Evolutionary conservation across 2,888 invertebrate species (phyloP), one percentile per base, ranked within the genome.

Genomic region (Tenthredo livida): DNA sequence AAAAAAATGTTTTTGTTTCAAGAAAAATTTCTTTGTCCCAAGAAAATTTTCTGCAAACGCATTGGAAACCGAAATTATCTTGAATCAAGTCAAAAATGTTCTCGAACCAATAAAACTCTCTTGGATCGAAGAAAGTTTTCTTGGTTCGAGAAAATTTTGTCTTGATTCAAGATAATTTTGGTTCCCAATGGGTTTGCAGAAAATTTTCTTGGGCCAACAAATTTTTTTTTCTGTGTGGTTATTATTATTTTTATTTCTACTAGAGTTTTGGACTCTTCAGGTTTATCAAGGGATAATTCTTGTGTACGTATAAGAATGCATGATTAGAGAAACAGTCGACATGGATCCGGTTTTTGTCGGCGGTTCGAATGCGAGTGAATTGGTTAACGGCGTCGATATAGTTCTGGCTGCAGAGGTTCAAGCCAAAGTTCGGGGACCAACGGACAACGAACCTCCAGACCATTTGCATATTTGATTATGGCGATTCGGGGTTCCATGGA

Each of bases 401-500:
- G 54, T 54, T 54, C 54, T 43, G 37, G 4, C 70, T 33, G 25
- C 75, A 47, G 75, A 50, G 12, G 75, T 10, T 75, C 12, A 25
- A 25, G 43, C 50, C 43, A 47, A 78, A 78, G n/a, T 78, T 78
- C 25, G 37, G 54, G 58, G n/a, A 43, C n/a, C 78, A 25, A 25
- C 58, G 78, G 37, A 78, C 78, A 78, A 54, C 54, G 29, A 78
- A 78, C 58, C 78, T 17, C 33, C 21, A 37, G n/a, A 78, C 15
- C 86, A 91, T 91, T 91, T 91, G 89, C 91, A 91, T 91, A 91
- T 90, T 91, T 91, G 91, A 91, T 91, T 91, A 91, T 89, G 87
- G 88, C 88, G n/a, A 78, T 78, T 78, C 54, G 78, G 43, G 75
- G 47, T 87, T 86, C 84, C 85, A 85, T 85, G 86, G 87, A 87